These are phyloP conservation scores for Charaxes varanes DNA, from an alignment of 1,140 invertebrate species.

Conservation along the genomic window DNA sequence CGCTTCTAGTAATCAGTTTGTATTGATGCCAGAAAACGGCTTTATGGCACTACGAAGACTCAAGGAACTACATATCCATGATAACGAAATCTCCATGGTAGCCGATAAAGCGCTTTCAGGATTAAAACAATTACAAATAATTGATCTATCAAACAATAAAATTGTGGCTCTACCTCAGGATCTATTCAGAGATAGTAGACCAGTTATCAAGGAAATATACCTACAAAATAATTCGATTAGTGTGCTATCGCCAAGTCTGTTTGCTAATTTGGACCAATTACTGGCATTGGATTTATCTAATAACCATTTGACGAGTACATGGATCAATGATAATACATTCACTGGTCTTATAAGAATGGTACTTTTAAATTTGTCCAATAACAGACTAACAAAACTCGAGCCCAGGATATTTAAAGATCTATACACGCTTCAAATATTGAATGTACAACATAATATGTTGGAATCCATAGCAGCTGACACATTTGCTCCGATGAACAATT, in stretches of 20 bases:
- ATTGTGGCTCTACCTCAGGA: constrained; percentile 90
- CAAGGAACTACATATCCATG: constrained; percentile 84
- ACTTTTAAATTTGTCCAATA: constrained; percentile 89
- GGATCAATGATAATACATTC: constrained; percentile 89
- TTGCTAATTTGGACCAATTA: constrained; percentile 89
- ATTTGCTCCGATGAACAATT: constrained; percentile 88
- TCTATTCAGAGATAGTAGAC: constrained; percentile 85
- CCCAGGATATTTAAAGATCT: constrained; percentile 86
- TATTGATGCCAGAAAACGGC: constrained; percentile 84
- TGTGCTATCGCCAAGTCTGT: constrained; percentile 85
- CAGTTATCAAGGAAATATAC: constrained; percentile 88
- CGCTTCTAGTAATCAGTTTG: constrained; percentile 89
- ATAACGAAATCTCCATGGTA: constrained; percentile 90
- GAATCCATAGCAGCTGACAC: constrained; percentile 86
- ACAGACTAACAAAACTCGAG: constrained; percentile 86
- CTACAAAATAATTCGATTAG: constrained; percentile 92
- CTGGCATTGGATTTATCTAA: constrained; percentile 89
- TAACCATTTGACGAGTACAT: constrained; percentile 89
- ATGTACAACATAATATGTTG: constrained; percentile 85
- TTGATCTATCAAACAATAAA: constrained; percentile 91
- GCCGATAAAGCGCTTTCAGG: constrained; percentile 87
- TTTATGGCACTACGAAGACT: constrained; percentile 85
- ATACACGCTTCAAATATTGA: constrained; percentile 88
- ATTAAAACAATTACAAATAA: constrained; percentile 84
- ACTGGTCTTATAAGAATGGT: constrained; percentile 90